These are phyloP conservation scores for Falcunculus frontatus DNA, from an alignment of 2,113 vertebrate genomes.

Conservation along the genomic window DNA sequence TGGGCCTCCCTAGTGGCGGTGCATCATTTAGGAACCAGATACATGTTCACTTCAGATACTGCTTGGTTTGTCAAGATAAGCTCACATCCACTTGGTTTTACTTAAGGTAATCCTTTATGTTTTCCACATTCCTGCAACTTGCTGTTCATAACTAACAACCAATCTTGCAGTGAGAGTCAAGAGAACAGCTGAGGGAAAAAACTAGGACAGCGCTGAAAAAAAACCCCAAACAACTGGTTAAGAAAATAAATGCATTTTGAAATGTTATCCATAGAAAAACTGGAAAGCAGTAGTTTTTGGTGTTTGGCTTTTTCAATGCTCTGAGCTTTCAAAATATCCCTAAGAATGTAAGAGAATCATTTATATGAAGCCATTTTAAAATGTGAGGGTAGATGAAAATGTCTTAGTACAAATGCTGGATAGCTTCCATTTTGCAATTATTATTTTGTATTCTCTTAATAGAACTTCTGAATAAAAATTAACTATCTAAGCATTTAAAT, in stretches of 20 bases:
- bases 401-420: not conserved
- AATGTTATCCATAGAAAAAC: not conserved
- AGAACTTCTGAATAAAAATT: not conserved
- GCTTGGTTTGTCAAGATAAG: not conserved
- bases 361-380: not conserved
- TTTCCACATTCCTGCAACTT: not conserved
- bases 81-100: not conserved
- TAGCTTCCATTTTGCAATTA: not conserved
- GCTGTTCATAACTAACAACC: not conserved
- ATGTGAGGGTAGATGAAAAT: not conserved
- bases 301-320: not conserved
- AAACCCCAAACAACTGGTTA: accelerated
- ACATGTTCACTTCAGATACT: not conserved
- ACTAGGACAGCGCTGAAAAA: not conserved
- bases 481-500: not conserved
- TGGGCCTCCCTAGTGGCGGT: not conserved
- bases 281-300: not conserved
- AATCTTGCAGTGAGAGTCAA: not conserved
- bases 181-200: not conserved
- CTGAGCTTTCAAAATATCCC: not conserved
- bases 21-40: not conserved
- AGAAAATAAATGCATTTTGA: not conserved
- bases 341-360: not conserved
- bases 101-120: not conserved
- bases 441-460: not conserved